These are phyloP conservation scores for Amniataba percoides DNA, from an alignment of 2,797 vertebrate genomes.

Conservation along the genomic window DNA sequence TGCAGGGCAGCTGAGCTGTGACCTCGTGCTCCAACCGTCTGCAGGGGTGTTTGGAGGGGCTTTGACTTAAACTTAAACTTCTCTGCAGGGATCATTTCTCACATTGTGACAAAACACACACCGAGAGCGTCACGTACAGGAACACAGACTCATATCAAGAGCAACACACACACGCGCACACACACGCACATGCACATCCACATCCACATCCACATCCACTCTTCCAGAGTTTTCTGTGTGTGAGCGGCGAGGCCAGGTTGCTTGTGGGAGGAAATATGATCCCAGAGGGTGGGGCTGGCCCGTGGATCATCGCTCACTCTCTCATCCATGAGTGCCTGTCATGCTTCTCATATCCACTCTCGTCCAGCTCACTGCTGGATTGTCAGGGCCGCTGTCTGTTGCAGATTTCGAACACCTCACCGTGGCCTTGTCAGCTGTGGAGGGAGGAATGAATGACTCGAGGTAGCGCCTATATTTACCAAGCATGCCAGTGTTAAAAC, in stretches of 20 bases:
- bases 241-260: slow-evolving; percentile 68
- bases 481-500: slow-evolving; percentile 41
- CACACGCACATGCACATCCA: slow-evolving; percentile 18
- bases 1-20: slow-evolving; percentile 11
- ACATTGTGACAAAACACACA: slow-evolving; percentile 2
- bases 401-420: slow-evolving; percentile 54
- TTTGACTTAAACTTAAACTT: slow-evolving; percentile 2
- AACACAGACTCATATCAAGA: slow-evolving; percentile 6
- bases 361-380: slow-evolving; percentile 57
- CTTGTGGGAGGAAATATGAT: slow-evolving; percentile 78
- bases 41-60: too few species aligned
- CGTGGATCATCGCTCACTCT: slow-evolving; percentile 67
- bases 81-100: slow-evolving; percentile 1
- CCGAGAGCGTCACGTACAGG: background rate
- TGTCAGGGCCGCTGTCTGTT: slow-evolving; percentile 43
- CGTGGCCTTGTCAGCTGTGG: slow-evolving; percentile 57
- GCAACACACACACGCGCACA: background rate
- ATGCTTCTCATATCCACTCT: slow-evolving; percentile 63
- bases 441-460: slow-evolving; percentile 39
- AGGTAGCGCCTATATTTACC: slow-evolving; percentile 64
- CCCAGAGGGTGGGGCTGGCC: slow-evolving; percentile 76
- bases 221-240: slow-evolving; percentile 63
- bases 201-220: slow-evolving; percentile 22
- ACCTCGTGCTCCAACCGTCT: background rate
- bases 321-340: slow-evolving; percentile 76